Evolutionary conservation across 2,113 vertebrate species (phyloP).

Genomic region (Oxyruncus cristatus): DNA sequence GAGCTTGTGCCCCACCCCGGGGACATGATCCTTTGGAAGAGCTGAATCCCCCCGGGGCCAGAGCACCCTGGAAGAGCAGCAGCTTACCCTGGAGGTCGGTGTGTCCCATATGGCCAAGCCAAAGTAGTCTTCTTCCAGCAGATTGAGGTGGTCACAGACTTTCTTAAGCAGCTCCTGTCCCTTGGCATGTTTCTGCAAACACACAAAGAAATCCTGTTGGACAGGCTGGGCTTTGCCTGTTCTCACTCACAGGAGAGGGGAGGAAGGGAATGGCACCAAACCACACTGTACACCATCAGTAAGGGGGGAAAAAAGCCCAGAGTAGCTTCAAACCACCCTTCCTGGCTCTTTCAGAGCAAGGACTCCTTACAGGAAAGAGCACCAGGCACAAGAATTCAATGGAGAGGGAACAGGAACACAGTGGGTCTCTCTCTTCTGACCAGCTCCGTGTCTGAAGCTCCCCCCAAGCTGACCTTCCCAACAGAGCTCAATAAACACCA

Average conservation of each 20-base stretch:
- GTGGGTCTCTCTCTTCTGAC: neutral
- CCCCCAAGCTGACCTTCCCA: neutral
- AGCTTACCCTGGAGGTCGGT: slow-evolving; percentile 80
- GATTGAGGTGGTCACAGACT: slow-evolving; percentile 95
- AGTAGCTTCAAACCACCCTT: neutral
- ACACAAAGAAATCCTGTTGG: neutral
- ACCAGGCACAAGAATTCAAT: neutral
- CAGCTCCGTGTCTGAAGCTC: neutral
- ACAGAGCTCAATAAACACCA: neutral
- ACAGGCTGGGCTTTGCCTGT: neutral
- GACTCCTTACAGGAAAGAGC: neutral
- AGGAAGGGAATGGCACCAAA: neutral
- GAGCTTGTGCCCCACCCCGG: neutral
- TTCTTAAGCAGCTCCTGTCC: slow-evolving; percentile 92
- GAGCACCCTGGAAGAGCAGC: neutral
- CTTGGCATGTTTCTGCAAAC: slow-evolving; percentile 90
- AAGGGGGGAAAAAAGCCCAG: neutral
- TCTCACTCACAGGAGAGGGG: neutral
- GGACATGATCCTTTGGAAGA: neutral
- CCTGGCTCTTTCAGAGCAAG: neutral
- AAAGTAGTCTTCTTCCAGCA: slow-evolving; percentile 97
- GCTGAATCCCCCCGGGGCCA: rapidly evolving
- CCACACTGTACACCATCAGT: neutral
- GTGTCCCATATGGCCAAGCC: slow-evolving; percentile 90
- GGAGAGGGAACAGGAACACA: neutral